Percentiles rank a stretch among this genome's conserved stretches.
Conservation (phyloP, 2,113 vertebrate genomes). For the Alces alces region DNA sequence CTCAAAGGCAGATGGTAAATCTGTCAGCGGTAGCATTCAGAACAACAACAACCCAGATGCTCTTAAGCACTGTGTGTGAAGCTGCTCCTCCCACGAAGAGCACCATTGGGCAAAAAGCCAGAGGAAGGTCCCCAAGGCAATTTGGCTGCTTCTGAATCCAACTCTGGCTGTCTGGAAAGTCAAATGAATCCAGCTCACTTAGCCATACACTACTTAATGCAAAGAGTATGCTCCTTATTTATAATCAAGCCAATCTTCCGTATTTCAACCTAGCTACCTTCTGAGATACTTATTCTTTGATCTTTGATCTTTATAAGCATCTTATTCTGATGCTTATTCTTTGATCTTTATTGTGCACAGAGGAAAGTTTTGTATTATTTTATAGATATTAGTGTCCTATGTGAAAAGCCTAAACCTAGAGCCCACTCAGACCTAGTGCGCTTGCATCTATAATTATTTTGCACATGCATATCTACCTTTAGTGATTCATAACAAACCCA, state of each 20-base stretch:
- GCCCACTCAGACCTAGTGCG: not conserved
- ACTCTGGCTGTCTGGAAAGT: conserved; percentile 83
- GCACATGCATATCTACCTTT: not conserved
- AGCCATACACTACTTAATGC: conserved; percentile 80
- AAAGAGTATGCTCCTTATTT: conserved; percentile 78
- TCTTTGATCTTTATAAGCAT: too few relatives aligned
- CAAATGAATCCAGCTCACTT: conserved; percentile 81
- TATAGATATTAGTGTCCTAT: not conserved
- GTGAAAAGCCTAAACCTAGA: conserved; percentile 37
- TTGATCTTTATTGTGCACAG: conserved; percentile 46
- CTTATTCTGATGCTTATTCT: not conserved
- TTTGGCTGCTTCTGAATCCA: conserved; percentile 82
- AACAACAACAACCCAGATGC: conserved; percentile 81
- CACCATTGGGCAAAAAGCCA: conserved; percentile 73
- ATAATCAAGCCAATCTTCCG: conserved; percentile 78
- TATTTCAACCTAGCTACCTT: conserved; percentile 47
- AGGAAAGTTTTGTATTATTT: not conserved
- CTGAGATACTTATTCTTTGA: not conserved
- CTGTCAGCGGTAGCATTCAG: conserved; percentile 77
- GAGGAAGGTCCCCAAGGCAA: conserved; percentile 76
- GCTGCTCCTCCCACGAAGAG: conserved; percentile 69
- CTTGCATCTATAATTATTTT: conserved; percentile 45
- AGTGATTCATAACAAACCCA: conserved; percentile 34
- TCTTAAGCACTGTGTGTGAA: conserved; percentile 77
- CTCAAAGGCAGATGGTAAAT: conserved; percentile 84